These are phyloP conservation scores for Stenolophus ochropezus DNA, from an alignment of 2,888 invertebrate species.

Conservation along the genomic window DNA sequence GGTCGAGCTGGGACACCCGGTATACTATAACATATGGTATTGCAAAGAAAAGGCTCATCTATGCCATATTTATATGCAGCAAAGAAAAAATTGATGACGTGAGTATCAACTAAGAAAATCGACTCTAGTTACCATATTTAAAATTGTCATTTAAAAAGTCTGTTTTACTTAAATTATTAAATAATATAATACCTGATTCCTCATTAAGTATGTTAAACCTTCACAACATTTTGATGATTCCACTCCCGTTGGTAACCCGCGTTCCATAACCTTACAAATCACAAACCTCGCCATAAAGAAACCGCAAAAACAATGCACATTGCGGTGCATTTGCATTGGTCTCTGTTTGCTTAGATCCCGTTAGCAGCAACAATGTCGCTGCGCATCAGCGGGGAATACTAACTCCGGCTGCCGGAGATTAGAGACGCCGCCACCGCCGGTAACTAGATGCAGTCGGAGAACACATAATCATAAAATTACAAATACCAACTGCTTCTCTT, in stretches of 20 bases:
- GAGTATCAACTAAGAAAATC: no score
- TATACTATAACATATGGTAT: no score
- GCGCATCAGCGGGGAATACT: background rate
- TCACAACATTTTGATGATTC: background rate
- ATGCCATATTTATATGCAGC: no score
- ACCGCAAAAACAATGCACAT: conserved; percentile 12
- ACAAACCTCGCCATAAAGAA: conserved; percentile 8
- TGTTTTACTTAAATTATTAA: no score
- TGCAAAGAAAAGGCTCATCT: no score
- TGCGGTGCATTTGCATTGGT: background rate
- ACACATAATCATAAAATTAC: background rate
- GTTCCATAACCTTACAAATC: background rate
- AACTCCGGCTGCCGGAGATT: background rate
- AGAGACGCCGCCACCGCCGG: background rate
- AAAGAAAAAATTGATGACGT: no score
- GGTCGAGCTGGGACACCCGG: no score
- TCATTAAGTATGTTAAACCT: background rate
- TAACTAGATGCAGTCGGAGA: background rate
- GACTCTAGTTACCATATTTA: no score
- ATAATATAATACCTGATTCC: no score
- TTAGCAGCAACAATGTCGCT: background rate
- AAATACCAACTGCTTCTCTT: no score
- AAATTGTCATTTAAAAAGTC: no score
- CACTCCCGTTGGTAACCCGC: background rate
- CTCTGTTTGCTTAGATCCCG: conserved; percentile 3